Evolutionary conservation across 2,113 vertebrate species (phyloP), one percentile per base, ranked within the genome.

Genomic region (Cyphomyrus discorhynchus): DNA sequence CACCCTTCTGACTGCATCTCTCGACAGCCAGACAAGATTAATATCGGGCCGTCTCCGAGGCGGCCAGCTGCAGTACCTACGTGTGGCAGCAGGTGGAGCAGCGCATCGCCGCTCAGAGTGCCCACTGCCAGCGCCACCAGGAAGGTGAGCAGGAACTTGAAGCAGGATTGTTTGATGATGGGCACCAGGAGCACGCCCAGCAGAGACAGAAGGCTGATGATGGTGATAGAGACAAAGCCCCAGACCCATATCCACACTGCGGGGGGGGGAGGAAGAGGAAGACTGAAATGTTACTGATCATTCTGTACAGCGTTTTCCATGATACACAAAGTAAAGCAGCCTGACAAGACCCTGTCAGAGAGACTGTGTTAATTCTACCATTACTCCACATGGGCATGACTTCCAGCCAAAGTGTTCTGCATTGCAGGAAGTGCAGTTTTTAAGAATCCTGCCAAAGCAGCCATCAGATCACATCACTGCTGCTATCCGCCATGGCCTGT

Each of bases 101-200:
- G 96, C 66, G 98, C 98, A 42, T 99, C 98, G 39, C 98, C 98
- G 39, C 98, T 99, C 94, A 99, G 98, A 27, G 98, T 99, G 92
- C 98, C 98, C 92, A 99, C 98, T 2, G 98, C 98, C 90, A 99
- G 95, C 45, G 98, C 98, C 92, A 99, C 98, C 92, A 99, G 96
- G 96, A 99, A 99, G 88, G 98, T 99, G 93, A 99, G 98, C 91
- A 99, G 97, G 93, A 98, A 99, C 95, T 99, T 99, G 96, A 99
- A 99, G 96, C 97, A 99, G 94, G 97, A 96, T 92, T 99, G 98
- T 90, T 99, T 98, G 95, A 99, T 97, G 93, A 99, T 98, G 92
- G 98, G 98, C 90, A 99, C 96, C 91, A 99, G 95, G 88, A 99
- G 95, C 92, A 99, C 98, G 0, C 98, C 98, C 90, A 99, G 96